Base-by-base conservation (phyloP, 2,888 invertebrate genomes). In the Catocala fraxini region DNA sequence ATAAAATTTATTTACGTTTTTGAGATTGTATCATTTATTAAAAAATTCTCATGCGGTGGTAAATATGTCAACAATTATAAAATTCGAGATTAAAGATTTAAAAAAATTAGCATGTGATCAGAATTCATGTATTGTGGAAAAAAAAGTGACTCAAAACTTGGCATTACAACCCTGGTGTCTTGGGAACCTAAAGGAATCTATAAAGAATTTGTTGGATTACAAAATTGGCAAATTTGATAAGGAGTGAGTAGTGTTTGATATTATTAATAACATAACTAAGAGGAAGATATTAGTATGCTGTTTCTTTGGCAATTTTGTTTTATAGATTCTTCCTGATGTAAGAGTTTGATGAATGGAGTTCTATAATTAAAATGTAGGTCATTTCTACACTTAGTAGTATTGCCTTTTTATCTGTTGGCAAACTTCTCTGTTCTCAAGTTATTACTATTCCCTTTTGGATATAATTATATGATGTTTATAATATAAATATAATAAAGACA, bases 101-200 rank as follows among this genome's bases (percentile, higher is more conserved):
- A 87, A 89, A 60, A 94, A 92, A 70, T 87, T 96, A 68, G 82
- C 95, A 4, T 91, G 90, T 71, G 95, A 95, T 65, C 93, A 95
- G 71, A 94, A 95, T 69, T 95, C 96, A 0, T 95, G 95, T 82
- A 95, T 96, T 41, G 79, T 91, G 68, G 93, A 94, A 69, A 95
- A 95, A 79, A 93, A 87, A 79, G 89, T 93, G 7, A 95, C 89
- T 25, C 95, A 95, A 82, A 96, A 96, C 75, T 75, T 96, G 56
- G 94, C 95, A 0, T 80, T 96, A 53, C 95, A 96, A 82, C 96
- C 96, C 6, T 95, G 95, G 92, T 95, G 96, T 80, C 88, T 96
- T 49, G 95, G 94, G 42, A 94, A 96, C 76, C 76, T 96, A 33
- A 95, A 93, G 58, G 91, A 94, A 65, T 95, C 96, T 7, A 86